Conservation (phyloP, 2,797 vertebrate genomes). For the Poeciliopsis turneri region DNA sequence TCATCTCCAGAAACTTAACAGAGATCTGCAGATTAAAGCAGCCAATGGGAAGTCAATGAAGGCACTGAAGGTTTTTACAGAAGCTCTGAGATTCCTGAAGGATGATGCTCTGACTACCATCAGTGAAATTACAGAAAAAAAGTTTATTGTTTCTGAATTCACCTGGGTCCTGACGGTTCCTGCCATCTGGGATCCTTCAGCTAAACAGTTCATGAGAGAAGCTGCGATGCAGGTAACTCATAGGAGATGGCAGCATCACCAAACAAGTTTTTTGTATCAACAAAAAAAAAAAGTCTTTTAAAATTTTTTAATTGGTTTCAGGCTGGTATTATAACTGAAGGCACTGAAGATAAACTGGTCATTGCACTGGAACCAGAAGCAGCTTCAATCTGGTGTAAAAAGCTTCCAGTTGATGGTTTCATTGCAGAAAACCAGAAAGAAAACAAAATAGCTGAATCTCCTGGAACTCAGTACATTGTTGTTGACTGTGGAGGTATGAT, state of each 20-base stretch:
- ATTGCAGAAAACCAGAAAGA: background rate
- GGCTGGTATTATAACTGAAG: too few species aligned
- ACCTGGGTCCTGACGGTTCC: conserved; percentile 17
- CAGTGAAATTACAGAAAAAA: fast-evolving
- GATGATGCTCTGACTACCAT: background rate
- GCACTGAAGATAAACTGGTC: too few species aligned
- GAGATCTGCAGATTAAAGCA: fast-evolving
- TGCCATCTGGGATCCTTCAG: conserved; percentile 14
- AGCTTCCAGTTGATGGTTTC: background rate
- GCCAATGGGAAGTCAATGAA: background rate
- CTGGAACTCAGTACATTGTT: background rate
- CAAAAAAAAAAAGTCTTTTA: background rate
- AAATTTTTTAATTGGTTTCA: too few species aligned
- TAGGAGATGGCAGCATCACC: too few species aligned
- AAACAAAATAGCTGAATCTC: fast-evolving
- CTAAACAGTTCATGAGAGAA: conserved; percentile 34
- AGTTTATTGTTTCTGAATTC: fast-evolving
- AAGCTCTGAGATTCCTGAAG: conserved; percentile 11
- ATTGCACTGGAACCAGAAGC: too few species aligned
- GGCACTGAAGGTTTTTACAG: background rate
- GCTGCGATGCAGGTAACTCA: background rate
- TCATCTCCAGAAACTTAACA: background rate
- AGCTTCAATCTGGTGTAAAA: too few species aligned
- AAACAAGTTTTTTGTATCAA: fast-evolving
- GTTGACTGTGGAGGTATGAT: conserved; percentile 22